phyloP scores from a whole-genome alignment of 2,797 vertebrate species.

The Mormyrops attenuatus region DNA sequence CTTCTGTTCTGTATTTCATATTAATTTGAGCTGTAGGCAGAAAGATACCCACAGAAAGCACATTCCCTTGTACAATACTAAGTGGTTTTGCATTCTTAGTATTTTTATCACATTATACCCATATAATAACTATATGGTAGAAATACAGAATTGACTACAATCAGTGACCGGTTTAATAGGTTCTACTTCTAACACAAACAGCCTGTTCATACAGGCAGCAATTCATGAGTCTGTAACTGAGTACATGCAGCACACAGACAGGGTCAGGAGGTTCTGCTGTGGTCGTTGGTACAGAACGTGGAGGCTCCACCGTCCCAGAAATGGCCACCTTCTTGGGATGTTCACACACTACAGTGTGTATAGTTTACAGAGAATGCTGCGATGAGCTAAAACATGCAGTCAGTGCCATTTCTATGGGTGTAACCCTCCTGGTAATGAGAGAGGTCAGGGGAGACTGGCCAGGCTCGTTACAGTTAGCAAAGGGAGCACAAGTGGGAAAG shows the following conservation, averaged over 20 bases:
- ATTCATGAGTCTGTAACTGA: not conserved
- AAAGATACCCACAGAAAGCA: not conserved
- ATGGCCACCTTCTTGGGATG: no score
- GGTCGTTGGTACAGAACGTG: no score
- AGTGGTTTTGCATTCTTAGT: not conserved
- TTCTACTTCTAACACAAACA: not conserved
- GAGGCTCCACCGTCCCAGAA: no score
- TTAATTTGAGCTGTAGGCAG: not conserved
- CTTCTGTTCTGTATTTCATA: not conserved
- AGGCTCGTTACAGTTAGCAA: no score
- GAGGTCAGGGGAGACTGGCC: no score
- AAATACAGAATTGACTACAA: not conserved
- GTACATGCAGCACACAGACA: not conserved
- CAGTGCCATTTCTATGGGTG: no score
- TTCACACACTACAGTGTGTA: no score
- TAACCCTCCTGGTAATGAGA: no score
- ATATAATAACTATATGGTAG: not conserved
- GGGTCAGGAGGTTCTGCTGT: no score
- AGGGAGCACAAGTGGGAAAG: not conserved
- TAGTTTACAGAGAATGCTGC: no score
- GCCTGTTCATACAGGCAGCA: not conserved
- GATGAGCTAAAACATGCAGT: no score
- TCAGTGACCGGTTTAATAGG: not conserved
- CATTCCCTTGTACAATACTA: not conserved
- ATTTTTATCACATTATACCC: not conserved